Evolutionary conservation across 1,140 invertebrate species (phyloP).

Genomic region (Campoletis sonorensis): DNA sequence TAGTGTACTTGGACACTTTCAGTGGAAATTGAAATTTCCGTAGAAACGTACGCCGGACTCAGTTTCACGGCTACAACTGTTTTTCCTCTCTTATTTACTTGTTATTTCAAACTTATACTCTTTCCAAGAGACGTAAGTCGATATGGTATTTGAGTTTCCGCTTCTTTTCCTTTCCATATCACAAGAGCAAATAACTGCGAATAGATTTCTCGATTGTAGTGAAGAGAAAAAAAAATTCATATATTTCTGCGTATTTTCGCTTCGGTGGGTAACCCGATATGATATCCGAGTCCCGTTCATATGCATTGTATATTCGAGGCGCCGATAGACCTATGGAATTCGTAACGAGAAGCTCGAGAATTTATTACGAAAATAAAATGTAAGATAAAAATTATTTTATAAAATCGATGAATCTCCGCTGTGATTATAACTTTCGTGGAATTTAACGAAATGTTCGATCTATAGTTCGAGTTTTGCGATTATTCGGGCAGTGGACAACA

Average conservation of each 20-base stretch:
- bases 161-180: not conserved
- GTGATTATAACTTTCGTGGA: too few relatives aligned
- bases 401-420: too few relatives aligned
- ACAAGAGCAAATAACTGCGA: not conserved
- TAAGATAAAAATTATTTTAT: too few relatives aligned
- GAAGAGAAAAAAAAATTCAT: not conserved
- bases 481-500: too few relatives aligned
- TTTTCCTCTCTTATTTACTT: not conserved
- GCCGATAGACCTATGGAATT: not conserved
- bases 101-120: not conserved
- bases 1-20: not conserved
- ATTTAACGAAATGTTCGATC: too few relatives aligned
- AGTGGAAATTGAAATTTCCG: not conserved
- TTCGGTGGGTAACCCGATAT: not conserved
- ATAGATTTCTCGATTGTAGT: slow-evolving; percentile 11
- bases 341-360: not conserved
- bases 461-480: too few relatives aligned
- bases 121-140: not conserved
- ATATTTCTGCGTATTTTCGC: slow-evolving; percentile 6
- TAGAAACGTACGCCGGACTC: not conserved
- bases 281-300: not conserved
- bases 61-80: not conserved
- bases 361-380: not conserved
- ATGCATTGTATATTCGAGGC: not conserved
- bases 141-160: not conserved